Evolutionary conservation across 92 coral and sea anemone genomes (phyloP), one percentile per base, ranked within the genome.

Genomic region (Heteractis magnifica): DNA sequence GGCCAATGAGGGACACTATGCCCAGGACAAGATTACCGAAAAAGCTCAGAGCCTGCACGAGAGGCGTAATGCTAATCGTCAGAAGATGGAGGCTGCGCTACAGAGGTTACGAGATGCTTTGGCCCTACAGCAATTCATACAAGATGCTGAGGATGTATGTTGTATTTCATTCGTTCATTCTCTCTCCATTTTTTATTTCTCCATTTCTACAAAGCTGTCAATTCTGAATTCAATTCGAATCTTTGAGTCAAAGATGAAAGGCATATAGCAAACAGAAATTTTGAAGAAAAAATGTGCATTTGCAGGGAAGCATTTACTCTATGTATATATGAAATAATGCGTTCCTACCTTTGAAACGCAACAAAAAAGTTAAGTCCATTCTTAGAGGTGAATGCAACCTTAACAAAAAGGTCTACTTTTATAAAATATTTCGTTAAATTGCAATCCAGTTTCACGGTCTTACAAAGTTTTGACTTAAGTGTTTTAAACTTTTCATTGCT

Each of bases 41-140:
- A 96, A 96, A 79, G 99, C 99, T 20, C 93, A 93, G 79, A 94
- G 94, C 83, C 92, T 96, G 52, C 98, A 96, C 72, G 97, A 96
- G 81, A 92, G 99, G 87, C 94, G 98, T 75, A 89, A 85, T 83
- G 98, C 95, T 44, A 96, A 96, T 68, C 98, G 97, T 65, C 92
- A 93, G 70, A 90, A 94, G 77, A 89, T 95, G 87, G 97, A 91
- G 72, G 95, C 94, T 26, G 97, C 98, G 4, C 92, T 96, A 10
- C 91, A 88, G 72, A 91, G 99, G 56, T 89, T 96, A 11, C 83
- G 97, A 71, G 99, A 96, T 86, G 91, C 98, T 15, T 89, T 96
- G 77, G 93, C 91, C 71, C 83, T 96, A 48, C 94, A 94, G 83
- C 98, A 96, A 85, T 96, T 96, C 52, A 94, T 94, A 82, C 99